These are phyloP conservation scores for Hestina assimilis DNA, from an alignment of 1,140 invertebrate species.

Conservation along the genomic window DNA sequence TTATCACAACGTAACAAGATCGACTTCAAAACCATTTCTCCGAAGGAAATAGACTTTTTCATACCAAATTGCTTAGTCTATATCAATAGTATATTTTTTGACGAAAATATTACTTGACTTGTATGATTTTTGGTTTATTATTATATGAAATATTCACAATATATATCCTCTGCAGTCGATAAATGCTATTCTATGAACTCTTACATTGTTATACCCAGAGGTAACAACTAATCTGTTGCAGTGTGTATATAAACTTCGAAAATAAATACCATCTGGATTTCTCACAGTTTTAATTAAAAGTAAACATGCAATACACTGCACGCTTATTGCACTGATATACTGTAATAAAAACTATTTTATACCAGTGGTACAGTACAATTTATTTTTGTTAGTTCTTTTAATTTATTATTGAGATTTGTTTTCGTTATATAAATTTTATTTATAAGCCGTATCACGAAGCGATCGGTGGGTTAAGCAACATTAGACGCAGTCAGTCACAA, in stretches of 20 bases:
- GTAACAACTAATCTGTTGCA: not conserved
- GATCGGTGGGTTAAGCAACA: too few species aligned
- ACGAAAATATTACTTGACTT: constrained; percentile 17
- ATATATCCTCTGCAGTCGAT: too few species aligned
- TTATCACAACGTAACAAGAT: constrained; percentile 40
- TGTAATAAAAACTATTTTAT: not conserved
- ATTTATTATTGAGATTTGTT: too few species aligned
- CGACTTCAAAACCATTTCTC: constrained; percentile 25
- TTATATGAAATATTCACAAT: too few species aligned
- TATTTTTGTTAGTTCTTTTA: too few species aligned
- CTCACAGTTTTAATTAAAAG: not conserved
- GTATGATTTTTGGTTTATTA: constrained; percentile 24
- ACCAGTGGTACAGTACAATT: too few species aligned
- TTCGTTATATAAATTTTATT: too few species aligned
- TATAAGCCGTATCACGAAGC: too few species aligned
- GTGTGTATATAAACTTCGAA: not conserved
- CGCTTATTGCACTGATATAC: not conserved
- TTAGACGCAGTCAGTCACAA: too few species aligned
- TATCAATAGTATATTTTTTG: constrained; percentile 30
- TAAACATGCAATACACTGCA: constrained; percentile 2
- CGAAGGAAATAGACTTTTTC: constrained; percentile 37
- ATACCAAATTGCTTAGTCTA: constrained; percentile 35
- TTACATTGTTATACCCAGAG: not conserved
- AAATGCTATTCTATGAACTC: too few species aligned
- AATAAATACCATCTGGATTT: not conserved